These are phyloP conservation scores for Clupea harengus DNA, from an alignment of 2,113 vertebrate species.

Conservation along the genomic window DNA sequence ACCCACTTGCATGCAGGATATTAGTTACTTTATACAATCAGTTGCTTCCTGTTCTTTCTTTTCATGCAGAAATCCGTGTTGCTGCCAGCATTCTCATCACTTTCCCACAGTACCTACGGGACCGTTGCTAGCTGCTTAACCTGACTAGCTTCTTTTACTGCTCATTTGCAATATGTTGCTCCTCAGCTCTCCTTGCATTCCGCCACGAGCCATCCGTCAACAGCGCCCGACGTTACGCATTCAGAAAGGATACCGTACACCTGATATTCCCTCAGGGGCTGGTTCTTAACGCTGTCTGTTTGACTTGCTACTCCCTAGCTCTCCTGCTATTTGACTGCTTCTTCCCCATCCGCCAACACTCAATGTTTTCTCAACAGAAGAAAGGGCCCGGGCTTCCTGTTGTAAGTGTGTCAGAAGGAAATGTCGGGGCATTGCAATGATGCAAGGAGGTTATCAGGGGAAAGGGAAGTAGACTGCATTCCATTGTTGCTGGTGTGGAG, in stretches of 20 bases:
- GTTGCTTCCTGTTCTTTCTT: not conserved
- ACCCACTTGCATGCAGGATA: not conserved
- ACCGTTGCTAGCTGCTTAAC: not conserved
- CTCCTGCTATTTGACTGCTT: not conserved
- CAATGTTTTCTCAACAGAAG: not conserved
- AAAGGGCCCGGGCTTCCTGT: not conserved
- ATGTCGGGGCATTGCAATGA: not conserved
- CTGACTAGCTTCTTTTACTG: not conserved
- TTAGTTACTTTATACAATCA: not conserved
- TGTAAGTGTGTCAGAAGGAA: not conserved
- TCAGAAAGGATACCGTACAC: not conserved
- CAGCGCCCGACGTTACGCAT: not conserved
- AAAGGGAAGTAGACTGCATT: not conserved
- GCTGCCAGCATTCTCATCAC: not conserved
- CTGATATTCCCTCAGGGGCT: constrained; percentile 3
- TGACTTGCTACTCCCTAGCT: not conserved
- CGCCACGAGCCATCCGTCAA: not conserved
- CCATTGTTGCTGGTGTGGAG: not conserved
- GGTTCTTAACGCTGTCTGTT: not conserved
- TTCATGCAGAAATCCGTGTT: not conserved
- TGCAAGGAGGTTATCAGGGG: not conserved
- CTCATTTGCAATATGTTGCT: not conserved
- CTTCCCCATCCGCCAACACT: not conserved
- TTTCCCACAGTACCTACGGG: not conserved
- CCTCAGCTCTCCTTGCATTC: not conserved